Conservation (phyloP, 92 coral and sea anemone genomes). For the Bergia puertoricense region DNA sequence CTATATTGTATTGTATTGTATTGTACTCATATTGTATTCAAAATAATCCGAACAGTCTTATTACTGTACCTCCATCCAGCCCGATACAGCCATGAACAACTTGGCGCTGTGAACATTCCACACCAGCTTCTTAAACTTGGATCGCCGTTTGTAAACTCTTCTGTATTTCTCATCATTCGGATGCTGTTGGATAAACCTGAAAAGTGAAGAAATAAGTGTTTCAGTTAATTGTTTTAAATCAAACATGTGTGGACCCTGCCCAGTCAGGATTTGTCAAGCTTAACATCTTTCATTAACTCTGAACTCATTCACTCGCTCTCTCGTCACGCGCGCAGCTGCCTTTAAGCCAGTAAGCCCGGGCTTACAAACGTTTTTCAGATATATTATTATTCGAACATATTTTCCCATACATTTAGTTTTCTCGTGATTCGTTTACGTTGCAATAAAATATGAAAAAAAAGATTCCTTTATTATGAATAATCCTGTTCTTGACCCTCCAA, state of each 20-base stretch:
- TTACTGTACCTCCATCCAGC: constrained; percentile 39
- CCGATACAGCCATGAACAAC: constrained; percentile 40
- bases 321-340: too few relatives aligned
- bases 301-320: too few relatives aligned
- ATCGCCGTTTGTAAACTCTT: constrained; percentile 27
- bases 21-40: background rate
- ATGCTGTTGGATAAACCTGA: constrained; percentile 25
- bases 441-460: too few relatives aligned
- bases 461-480: too few relatives aligned
- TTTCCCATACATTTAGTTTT: too few relatives aligned
- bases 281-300: too few relatives aligned
- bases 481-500: too few relatives aligned
- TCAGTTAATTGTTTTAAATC: background rate
- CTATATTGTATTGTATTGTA: background rate
- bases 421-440: too few relatives aligned
- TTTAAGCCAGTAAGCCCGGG: too few relatives aligned
- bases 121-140: constrained; percentile 40
- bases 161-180: constrained; percentile 34
- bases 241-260: background rate
- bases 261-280: too few relatives aligned
- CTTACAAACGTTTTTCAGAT: too few relatives aligned
- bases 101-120: constrained; percentile 31
- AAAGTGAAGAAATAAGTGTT: background rate
- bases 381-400: too few relatives aligned
- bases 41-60: background rate